These are phyloP conservation scores for Opisthograptis luteolata DNA, from an alignment of 2,888 invertebrate genomes.

Conservation along the genomic window DNA sequence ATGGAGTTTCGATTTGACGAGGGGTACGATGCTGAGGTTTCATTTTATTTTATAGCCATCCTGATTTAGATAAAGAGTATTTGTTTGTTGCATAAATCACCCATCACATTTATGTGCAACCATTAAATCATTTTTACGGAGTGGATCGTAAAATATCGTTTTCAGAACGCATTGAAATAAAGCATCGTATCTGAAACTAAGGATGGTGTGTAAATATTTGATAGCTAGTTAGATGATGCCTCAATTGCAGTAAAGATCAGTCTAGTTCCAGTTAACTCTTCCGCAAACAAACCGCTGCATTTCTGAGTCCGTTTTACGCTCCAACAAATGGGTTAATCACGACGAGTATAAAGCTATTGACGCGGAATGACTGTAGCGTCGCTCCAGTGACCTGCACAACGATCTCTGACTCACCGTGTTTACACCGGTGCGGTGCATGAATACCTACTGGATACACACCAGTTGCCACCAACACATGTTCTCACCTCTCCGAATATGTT, in stretches of 20 bases:
- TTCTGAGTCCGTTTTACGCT: slow-evolving; percentile 54
- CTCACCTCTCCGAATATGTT: slow-evolving; percentile 4
- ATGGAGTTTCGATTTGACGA: slow-evolving; percentile 31
- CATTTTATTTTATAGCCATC: slow-evolving; percentile 26
- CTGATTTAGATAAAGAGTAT: slow-evolving; percentile 19
- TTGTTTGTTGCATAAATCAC: slow-evolving; percentile 26
- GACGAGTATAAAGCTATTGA: slow-evolving; percentile 59
- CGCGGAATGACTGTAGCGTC: slow-evolving; percentile 50
- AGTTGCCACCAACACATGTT: slow-evolving; percentile 1
- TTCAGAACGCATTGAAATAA: slow-evolving; percentile 11
- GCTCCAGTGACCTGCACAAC: slow-evolving; percentile 61
- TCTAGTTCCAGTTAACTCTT: slow-evolving; percentile 42
- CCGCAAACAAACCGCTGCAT: slow-evolving; percentile 59
- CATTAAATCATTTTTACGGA: slow-evolving; percentile 26
- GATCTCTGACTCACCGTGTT: slow-evolving; percentile 60
- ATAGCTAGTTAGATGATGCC: slow-evolving; percentile 22
- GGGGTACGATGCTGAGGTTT: slow-evolving; percentile 26
- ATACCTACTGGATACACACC: slow-evolving; percentile 10
- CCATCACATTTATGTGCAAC: slow-evolving; percentile 17
- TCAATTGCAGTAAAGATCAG: slow-evolving; percentile 19
- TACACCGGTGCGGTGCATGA: slow-evolving; percentile 38
- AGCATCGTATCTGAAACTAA: slow-evolving; percentile 10
- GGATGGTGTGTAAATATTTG: slow-evolving; percentile 36
- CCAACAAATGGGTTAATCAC: slow-evolving; percentile 70
- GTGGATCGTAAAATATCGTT: slow-evolving; percentile 12